Evolutionary conservation across 2,113 vertebrate species (phyloP).

Genomic region (Empidonax traillii): DNA sequence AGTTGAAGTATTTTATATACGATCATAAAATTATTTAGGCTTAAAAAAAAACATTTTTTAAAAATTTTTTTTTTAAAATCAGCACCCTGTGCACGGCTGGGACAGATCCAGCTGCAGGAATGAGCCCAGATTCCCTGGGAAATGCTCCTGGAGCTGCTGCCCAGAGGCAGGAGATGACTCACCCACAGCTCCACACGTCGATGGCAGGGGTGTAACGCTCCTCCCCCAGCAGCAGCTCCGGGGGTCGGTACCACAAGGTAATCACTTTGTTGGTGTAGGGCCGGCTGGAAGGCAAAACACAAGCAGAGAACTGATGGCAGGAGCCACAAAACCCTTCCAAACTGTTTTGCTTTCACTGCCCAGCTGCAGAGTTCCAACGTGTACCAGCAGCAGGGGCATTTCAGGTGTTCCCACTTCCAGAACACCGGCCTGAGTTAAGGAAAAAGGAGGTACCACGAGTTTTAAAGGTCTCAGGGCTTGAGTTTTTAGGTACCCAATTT

Average conservation of each 20-base stretch:
- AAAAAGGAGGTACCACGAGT: rapidly evolving
- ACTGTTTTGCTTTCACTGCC: rapidly evolving
- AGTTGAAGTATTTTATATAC: background rate
- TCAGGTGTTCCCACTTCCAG: background rate
- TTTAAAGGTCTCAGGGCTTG: background rate
- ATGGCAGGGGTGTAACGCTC: conserved; percentile 97
- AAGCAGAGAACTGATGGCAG: background rate
- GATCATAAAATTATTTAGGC: background rate
- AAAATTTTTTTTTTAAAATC: no score
- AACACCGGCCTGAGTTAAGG: background rate
- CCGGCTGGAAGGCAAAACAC: conserved; percentile 77
- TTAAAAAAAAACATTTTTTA: no score
- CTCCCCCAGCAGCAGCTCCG: conserved; percentile 94
- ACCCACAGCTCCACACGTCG: conserved; percentile 99
- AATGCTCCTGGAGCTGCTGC: background rate
- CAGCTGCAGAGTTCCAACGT: background rate
- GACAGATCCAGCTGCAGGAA: background rate
- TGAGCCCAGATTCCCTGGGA: rapidly evolving
- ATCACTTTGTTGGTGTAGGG: conserved; percentile 99
- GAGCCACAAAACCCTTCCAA: background rate
- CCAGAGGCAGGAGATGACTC: background rate
- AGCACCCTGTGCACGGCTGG: background rate
- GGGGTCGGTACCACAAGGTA: conserved; percentile 97
- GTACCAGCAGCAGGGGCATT: background rate
- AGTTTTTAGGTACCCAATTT: background rate